phyloP scores from a whole-genome alignment of 2,888 invertebrate genomes.

The Agrotis ipsilon region DNA sequence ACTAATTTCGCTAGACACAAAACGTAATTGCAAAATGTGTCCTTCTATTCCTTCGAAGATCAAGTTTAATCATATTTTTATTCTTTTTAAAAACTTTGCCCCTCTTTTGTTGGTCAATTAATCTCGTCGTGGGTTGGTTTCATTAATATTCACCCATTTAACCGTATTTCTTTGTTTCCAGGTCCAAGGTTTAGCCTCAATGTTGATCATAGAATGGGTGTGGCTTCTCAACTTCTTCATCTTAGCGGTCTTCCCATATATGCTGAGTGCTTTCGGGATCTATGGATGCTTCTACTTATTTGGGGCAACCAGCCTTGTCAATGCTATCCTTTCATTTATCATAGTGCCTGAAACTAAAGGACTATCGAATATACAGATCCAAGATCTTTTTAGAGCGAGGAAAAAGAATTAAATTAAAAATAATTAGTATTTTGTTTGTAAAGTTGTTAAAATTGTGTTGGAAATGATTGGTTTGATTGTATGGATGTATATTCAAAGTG shows the following conservation, averaged over 20 bases:
- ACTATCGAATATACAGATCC: constrained; percentile 81
- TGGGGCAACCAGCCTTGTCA: constrained; percentile 71
- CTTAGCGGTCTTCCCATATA: constrained; percentile 82
- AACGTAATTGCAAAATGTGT: too few relatives aligned
- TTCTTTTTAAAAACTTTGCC: too few relatives aligned
- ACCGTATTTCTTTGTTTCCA: constrained; percentile 59
- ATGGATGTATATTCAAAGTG: neutral
- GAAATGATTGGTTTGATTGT: neutral
- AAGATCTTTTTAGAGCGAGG: constrained; percentile 68
- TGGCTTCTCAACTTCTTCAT: constrained; percentile 86
- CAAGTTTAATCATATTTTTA: neutral
- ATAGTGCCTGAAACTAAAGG: constrained; percentile 89
- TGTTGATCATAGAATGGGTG: constrained; percentile 82
- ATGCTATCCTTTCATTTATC: constrained; percentile 75
- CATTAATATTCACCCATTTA: too few relatives aligned
- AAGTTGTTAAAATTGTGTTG: neutral
- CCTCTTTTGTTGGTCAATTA: too few relatives aligned
- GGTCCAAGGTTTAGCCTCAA: constrained; percentile 85
- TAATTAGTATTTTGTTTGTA: neutral
- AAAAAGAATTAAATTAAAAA: constrained; percentile 43
- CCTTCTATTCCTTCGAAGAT: too few relatives aligned
- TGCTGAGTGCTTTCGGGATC: constrained; percentile 75
- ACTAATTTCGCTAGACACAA: too few relatives aligned
- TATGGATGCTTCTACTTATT: constrained; percentile 84
- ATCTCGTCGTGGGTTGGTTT: too few relatives aligned